Conservation (phyloP, 2,797 vertebrate species). For the Poeciliopsis infans region DNA sequence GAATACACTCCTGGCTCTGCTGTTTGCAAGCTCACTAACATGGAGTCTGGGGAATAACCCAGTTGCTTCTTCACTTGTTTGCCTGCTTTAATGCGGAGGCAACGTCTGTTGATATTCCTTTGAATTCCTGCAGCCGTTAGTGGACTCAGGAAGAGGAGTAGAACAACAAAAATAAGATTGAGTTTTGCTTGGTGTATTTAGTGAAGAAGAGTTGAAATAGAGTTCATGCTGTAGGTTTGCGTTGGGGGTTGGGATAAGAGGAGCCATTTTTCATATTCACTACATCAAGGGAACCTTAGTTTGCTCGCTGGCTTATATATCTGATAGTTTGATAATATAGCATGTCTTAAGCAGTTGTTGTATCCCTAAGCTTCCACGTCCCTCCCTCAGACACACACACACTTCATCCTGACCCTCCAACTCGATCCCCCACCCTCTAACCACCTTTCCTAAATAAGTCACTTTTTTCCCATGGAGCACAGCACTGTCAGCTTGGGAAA, state of each 20-base stretch:
- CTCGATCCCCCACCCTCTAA: no score
- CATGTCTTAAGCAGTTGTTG: no score
- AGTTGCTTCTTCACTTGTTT: slow-evolving; percentile 74
- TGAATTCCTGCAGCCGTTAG: slow-evolving; percentile 71
- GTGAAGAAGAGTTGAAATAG: slow-evolving; percentile 68
- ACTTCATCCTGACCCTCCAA: no score
- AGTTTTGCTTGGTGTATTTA: slow-evolving; percentile 59
- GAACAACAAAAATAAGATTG: slow-evolving; percentile 61
- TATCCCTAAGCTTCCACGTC: no score
- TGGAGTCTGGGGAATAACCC: slow-evolving; percentile 72
- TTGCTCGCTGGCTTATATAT: no score
- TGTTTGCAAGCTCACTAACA: slow-evolving; percentile 82
- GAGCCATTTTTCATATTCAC: no score
- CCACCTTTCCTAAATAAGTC: no score
- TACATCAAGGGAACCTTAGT: no score
- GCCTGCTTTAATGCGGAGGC: slow-evolving; percentile 72
- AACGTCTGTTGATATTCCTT: slow-evolving; percentile 74
- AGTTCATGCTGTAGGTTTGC: slow-evolving; percentile 60
- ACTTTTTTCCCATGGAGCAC: no score
- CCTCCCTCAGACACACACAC: no score
- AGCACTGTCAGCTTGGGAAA: no score
- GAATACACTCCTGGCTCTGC: slow-evolving; percentile 79
- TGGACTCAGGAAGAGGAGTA: slow-evolving; percentile 57
- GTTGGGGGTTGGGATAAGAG: slow-evolving; percentile 15
- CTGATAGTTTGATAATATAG: no score